Conservation (phyloP, 2,888 invertebrate species). For the Serrognathus titanus region DNA sequence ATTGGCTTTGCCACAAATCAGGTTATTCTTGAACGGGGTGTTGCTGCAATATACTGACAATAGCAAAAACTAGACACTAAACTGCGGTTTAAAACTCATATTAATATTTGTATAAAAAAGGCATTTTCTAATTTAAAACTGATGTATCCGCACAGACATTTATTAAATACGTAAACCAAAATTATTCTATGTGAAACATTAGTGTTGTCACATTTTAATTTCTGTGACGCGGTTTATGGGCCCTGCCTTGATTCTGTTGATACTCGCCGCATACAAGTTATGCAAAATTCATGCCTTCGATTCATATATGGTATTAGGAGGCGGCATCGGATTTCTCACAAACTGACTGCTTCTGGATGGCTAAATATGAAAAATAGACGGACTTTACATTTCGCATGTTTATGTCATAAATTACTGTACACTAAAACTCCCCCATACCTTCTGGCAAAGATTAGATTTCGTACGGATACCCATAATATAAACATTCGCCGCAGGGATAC, state of each 20-base stretch:
- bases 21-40: too few relatives aligned
- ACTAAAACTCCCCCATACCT: constrained; percentile 6
- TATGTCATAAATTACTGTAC: constrained; percentile 2
- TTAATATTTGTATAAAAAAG: not conserved
- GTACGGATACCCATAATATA: constrained; percentile 5
- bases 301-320: constrained; percentile 7
- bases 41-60: too few relatives aligned
- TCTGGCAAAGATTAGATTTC: constrained; percentile 6
- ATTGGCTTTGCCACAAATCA: too few relatives aligned
- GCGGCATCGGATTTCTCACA: constrained; percentile 1
- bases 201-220: constrained; percentile 7
- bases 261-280: constrained; percentile 3
- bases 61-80: too few relatives aligned
- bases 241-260: constrained; percentile 3
- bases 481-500: not conserved
- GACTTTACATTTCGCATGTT: constrained; percentile 2
- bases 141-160: not conserved
- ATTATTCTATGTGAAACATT: not conserved
- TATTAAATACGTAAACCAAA: not conserved
- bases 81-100: too few relatives aligned
- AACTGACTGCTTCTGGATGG: constrained; percentile 1
- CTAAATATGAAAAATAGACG: constrained; percentile 8
- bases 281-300: constrained; percentile 12
- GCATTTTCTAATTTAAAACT: not conserved
- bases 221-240: constrained; percentile 7